phyloP scores from a whole-genome alignment of 2,888 invertebrate species.

The Aphrophora alni region DNA sequence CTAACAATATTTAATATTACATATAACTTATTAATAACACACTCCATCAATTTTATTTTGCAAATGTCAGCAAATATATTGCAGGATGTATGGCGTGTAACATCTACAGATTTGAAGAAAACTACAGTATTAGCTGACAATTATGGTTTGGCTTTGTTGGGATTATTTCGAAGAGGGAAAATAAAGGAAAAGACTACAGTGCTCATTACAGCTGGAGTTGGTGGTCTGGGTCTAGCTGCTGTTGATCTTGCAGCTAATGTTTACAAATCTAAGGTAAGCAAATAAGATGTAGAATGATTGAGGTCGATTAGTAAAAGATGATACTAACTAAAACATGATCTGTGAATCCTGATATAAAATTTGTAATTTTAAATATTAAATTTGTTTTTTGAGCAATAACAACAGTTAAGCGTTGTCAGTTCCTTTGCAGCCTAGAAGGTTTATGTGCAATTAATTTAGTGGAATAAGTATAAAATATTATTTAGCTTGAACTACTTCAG shows the following conservation, averaged over 20 bases:
- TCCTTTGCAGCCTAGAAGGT: too few species aligned
- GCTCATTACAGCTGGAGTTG: slow-evolving; percentile 70
- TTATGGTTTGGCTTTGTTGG: slow-evolving; percentile 70
- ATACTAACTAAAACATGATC: neutral
- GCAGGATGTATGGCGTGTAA: slow-evolving; percentile 66
- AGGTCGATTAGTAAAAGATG: neutral
- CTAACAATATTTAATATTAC: too few species aligned
- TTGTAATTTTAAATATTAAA: too few species aligned
- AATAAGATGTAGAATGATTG: neutral
- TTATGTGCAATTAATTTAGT: too few species aligned
- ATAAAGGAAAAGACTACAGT: slow-evolving; percentile 64
- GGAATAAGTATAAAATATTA: too few species aligned
- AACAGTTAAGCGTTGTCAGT: too few species aligned
- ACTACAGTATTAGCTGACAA: slow-evolving; percentile 67
- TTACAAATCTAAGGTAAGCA: slow-evolving; percentile 68
- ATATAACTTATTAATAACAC: too few species aligned
- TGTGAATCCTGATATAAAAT: too few species aligned
- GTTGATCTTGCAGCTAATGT: slow-evolving; percentile 73
- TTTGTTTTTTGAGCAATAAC: too few species aligned
- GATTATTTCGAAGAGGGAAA: slow-evolving; percentile 63
- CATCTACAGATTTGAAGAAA: slow-evolving; percentile 61
- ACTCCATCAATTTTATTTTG: too few species aligned
- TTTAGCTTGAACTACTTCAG: too few species aligned
- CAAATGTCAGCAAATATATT: too few species aligned
- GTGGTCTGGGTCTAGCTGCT: slow-evolving; percentile 68